Base-by-base conservation (phyloP, 2,888 invertebrate genomes). In the Actias luna region DNA sequence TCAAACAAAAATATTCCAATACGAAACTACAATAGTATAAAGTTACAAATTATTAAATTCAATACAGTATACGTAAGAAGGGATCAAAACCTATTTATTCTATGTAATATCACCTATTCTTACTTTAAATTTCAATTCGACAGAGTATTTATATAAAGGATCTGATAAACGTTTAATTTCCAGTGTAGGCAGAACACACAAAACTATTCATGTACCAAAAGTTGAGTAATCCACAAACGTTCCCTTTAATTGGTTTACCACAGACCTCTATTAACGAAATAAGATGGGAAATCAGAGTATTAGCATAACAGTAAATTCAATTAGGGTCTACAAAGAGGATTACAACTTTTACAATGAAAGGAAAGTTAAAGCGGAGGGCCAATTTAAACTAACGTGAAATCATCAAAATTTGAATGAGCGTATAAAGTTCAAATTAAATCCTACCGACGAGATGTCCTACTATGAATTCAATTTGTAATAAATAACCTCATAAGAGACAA, bases 261-360 rank as follows among this genome's bases (percentile, higher is more conserved):
- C 89, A 86, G 86, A 87, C 89, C 92, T 89, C 92, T 90, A 92
- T 92, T 92, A 92, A 90, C 91, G 85, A 90, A 91, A 92, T 92
- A 92, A 92, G 90, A 92, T 92, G 90, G 89, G 91, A 91, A 92
- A 92, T 92, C 91, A 92, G 87, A 88, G 91, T 90, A 92, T 92
- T 92, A 92, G 89, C 92, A 92, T 92, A 92, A 92, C 92, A 92
- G 90, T 87, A 85, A 90, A 92, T 92, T 92, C 92, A 91, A 92
- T 92, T 92, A 91, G 87, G 88, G 85, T 85, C 82, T 85, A 92
- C 92, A 92, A 92, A 92, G 91, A 91, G 92, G 91, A 92, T 92
- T 92, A 92, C 89, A 92, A 92, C 91, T 92, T 92, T 91, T 89
- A 92, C 89, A 91, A 89, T 90, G 88, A 89, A 84, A 85, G 87